Evolutionary conservation across 2,888 invertebrate species (phyloP), one percentile per base, ranked within the genome.

Genomic region (Poecilus cupreus): DNA sequence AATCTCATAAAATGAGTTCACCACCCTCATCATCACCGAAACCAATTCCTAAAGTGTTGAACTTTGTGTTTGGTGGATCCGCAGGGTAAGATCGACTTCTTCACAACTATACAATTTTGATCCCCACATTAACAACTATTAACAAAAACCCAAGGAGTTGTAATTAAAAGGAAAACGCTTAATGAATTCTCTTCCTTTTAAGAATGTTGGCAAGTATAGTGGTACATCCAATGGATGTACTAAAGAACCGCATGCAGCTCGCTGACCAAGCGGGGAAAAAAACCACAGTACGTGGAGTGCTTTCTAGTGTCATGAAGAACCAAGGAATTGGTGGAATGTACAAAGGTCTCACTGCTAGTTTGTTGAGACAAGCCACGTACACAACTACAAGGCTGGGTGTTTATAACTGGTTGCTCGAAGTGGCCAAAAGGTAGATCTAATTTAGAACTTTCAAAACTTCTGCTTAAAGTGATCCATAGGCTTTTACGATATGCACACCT

Each of bases 171-270:
- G 8, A 32, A 26, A 32, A 32, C 8, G 32, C 32, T 32, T 6
- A 32, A 5, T 5, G 8, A 32, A 18, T 54, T 54, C 39, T 11
- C n/a, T 64, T n/a, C 22, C 68, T 80, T 54, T 83, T 80, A 72
- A 32, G 83, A 81, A 99, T 99, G 97, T 94, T 93, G 22, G 99
- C 98, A 10, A 99, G 99, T n/a, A 92, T 93, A 84, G 94, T 99
- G 84, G 99, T 99, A 0, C 99, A 99, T 88, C 99, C 99, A 0
- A 89, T 99, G 84, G 99, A 99, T 91, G 90, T 99, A 85, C 94
- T 99, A 32, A 99, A 99, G 90, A 99, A 97, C 85, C 93, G 99
- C 60, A 99, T 99, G 98, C 99, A 99, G 90, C 90, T 99, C 82
- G 95, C 96, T 82, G 97, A 96, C 0, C 93, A 93, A 18, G 3